These are phyloP conservation scores for Silvanus unidentatus DNA, from an alignment of 2,888 invertebrate genomes.

Conservation along the genomic window DNA sequence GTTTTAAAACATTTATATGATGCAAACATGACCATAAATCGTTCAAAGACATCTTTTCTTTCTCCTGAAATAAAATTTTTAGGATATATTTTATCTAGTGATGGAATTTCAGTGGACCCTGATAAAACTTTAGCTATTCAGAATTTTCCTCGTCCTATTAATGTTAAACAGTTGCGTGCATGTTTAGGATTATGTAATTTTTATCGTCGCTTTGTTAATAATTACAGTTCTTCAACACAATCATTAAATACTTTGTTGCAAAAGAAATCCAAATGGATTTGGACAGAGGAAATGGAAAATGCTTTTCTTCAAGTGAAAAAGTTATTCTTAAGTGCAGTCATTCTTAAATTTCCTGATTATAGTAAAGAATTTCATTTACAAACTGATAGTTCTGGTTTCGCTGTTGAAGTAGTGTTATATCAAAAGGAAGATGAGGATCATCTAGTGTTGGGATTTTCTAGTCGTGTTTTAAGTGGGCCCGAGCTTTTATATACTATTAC, in stretches of 20 bases:
- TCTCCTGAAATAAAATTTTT: constrained; percentile 13
- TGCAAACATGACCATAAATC: constrained; percentile 20
- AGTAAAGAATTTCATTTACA: constrained; percentile 6
- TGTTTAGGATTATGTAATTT: constrained; percentile 12
- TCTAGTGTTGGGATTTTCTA: constrained; percentile 14
- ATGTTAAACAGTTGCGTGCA: constrained; percentile 9
- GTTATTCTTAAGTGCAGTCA: constrained; percentile 10
- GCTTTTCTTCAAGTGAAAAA: constrained; percentile 8
- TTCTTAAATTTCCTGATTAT: constrained; percentile 11
- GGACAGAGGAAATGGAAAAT: constrained; percentile 7
- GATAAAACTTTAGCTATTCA: constrained; percentile 13
- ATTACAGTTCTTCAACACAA: constrained; percentile 10
- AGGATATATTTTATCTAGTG: constrained; percentile 15
- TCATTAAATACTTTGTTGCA: constrained; percentile 12
- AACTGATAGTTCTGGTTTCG: constrained; percentile 11
- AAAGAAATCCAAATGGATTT: constrained; percentile 10
- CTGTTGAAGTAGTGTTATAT: constrained; percentile 11
- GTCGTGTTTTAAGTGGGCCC: constrained; percentile 10
- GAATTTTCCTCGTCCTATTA: constrained; percentile 10
- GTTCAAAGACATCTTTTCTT: constrained; percentile 23
- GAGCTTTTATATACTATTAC: constrained; percentile 12
- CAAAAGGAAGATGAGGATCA: constrained; percentile 12
- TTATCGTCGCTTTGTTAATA: constrained; percentile 8
- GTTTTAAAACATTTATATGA: constrained; percentile 17
- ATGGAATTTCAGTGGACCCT: constrained; percentile 19